Percentiles rank a stretch among this genome's conserved stretches.
These are phyloP conservation scores for Cyanoliseus patagonus DNA, from an alignment of 2,113 vertebrate genomes.

Conservation along the genomic window DNA sequence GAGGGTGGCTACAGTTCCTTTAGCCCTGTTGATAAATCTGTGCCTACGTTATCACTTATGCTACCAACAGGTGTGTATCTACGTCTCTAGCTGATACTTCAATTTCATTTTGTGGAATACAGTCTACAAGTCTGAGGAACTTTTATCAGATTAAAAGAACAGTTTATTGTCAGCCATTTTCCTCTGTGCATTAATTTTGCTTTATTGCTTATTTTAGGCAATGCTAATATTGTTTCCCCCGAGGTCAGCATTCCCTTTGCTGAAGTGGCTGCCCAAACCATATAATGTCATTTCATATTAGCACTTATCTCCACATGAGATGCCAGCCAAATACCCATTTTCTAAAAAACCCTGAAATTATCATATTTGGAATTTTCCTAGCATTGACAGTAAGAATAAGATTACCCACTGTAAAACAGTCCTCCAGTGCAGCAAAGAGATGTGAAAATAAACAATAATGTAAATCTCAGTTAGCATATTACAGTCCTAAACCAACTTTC, in stretches of 20 bases:
- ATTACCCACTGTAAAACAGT: conserved; percentile 3
- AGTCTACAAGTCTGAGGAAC: background rate
- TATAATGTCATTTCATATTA: background rate
- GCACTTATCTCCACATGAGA: background rate
- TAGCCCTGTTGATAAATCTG: background rate
- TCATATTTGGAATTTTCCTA: background rate
- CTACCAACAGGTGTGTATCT: background rate
- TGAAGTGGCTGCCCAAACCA: background rate
- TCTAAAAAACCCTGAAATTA: background rate
- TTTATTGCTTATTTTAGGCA: background rate
- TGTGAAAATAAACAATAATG: conserved; percentile 14
- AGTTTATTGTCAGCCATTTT: background rate
- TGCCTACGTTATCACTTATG: background rate
- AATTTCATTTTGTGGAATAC: background rate
- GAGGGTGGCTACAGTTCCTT: background rate
- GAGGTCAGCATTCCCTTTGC: background rate
- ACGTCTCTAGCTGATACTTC: background rate
- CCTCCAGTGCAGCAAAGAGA: background rate
- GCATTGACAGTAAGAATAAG: background rate
- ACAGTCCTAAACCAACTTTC: background rate
- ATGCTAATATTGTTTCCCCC: background rate
- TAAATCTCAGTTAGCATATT: background rate
- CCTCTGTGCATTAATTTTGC: background rate
- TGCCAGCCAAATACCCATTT: background rate
- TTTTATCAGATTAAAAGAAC: background rate